Evolutionary conservation across 2,888 invertebrate species (phyloP), one percentile per base, ranked within the genome.

Genomic region (Heliconius charithonia): DNA sequence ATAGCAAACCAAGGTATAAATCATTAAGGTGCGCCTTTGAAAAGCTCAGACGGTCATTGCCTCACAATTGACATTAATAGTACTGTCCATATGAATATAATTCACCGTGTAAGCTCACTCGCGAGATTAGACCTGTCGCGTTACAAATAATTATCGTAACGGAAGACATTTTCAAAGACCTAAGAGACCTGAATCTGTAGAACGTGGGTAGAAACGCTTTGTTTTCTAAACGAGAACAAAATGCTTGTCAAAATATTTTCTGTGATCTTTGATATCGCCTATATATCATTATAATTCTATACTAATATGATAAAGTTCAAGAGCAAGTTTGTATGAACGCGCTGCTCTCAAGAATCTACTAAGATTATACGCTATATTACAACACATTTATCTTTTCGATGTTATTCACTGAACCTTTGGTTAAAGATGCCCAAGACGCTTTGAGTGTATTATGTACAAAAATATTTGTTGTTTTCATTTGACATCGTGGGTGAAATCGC

Each of bases 41-140:
- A 62, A 7, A 63, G 37, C 41, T 71, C 19, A 63, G 51, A 45
- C 74, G 71, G 77, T 77, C 72, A 12, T 77, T 66, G 72, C 37
- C 66, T 71, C 59, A 56, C 72, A 71, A 65, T n/a, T 71, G 71
- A 65, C 71, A 65, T 71, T 77, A 65, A 70, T 71, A 71, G 63
- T 65, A n/a, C 65, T 70, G 45, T 45, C 63, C 63, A 56, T 51
- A 62, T 27, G 27, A 59, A 66, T 73, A 67, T 78, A 69, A 78
- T 78, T 77, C 56, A 66, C 73, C 22, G 63, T 25, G 29, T 10
- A 72, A 67, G 22, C 27, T 59, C n/a, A 16, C 27, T n/a, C 37
- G 29, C 10, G 27, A 37, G 71, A 72, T 77, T 56, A 65, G 63
- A 22, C 65, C 65, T 32, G 65, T 77, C 32, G 19, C 41, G 13